phyloP scores from a whole-genome alignment of 2,888 invertebrate species.

The Lithophane ornitopus region DNA sequence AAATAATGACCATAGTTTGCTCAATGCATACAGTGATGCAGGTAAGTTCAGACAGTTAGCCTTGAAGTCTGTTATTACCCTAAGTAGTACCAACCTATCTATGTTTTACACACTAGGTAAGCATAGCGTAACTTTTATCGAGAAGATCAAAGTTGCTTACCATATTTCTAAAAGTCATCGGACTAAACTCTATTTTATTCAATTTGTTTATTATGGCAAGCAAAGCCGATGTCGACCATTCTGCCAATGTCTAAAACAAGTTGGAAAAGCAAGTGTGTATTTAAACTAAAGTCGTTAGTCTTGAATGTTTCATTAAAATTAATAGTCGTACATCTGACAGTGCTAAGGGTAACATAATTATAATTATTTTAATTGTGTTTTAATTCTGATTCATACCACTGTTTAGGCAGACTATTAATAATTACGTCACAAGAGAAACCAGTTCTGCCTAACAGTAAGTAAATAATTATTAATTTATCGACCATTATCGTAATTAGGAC shows the following conservation, averaged over 20 bases:
- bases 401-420: not conserved
- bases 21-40: not conserved
- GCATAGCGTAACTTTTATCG: no score
- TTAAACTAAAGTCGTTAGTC: not conserved
- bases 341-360: not conserved
- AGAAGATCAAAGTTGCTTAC: not conserved
- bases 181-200: no score
- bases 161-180: no score
- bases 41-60: not conserved
- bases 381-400: not conserved
- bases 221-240: no score
- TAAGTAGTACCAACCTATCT: not conserved
- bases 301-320: not conserved
- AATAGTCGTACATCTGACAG: not conserved
- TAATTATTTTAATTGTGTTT: not conserved
- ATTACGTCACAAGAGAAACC: not conserved
- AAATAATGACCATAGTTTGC: not conserved
- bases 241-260: no score
- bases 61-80: not conserved
- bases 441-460: not conserved
- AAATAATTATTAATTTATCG: not conserved
- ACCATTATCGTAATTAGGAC: conserved; percentile 2
- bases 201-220: no score
- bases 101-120: not conserved
- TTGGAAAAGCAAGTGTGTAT: no score